Base-by-base conservation (phyloP, 2,797 vertebrate species). In the Poecilia picta region DNA sequence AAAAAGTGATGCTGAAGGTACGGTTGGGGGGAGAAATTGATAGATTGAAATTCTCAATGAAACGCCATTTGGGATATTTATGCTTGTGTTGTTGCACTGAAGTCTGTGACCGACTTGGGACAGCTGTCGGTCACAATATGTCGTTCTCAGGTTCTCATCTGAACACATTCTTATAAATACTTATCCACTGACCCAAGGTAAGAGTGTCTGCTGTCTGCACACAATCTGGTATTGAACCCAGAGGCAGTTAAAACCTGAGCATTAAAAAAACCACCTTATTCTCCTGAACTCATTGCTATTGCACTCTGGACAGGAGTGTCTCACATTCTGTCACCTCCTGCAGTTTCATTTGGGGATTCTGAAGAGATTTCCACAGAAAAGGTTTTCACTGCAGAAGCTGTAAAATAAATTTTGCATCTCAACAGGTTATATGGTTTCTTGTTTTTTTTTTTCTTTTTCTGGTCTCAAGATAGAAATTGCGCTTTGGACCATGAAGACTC, bases 71-170 rank as follows among this genome's bases (percentile, higher is more conserved):
- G 23, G 5, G 71, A 5, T 10, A 55, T 71, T 74, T 1, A 20
- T 66, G 33, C 33, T 36, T 47, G 73, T 62, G 33, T 77, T 46
- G 20, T 15, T 49, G 39, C 20, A 20, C 12, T 39, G 31, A 59
- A n/a, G 43, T 62, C 45, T 33, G 73, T 85, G 88, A 87, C 75
- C 62, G 83, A 84, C 77, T 78, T 41, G 55, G 76, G 80, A 91
- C 92, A 93, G 88, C 91, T 93, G 91, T 87, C 90, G 83, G 78
- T 92, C n/a, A n/a, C n/a, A n/a, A n/a, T 33, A 92, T 93, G 90
- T 90, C 31, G 76, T 47, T 55, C 73, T 81, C 81, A 78, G 55
- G 85, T 89, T 70, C 83, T 86, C 31, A 1, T 46, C 71, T 79
- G 57, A 81, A 79, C 75, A 77, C 73, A 31, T 53, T 72, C 88